phyloP scores from a whole-genome alignment of 2,888 invertebrate species.

The Eupithecia pulchellata region DNA sequence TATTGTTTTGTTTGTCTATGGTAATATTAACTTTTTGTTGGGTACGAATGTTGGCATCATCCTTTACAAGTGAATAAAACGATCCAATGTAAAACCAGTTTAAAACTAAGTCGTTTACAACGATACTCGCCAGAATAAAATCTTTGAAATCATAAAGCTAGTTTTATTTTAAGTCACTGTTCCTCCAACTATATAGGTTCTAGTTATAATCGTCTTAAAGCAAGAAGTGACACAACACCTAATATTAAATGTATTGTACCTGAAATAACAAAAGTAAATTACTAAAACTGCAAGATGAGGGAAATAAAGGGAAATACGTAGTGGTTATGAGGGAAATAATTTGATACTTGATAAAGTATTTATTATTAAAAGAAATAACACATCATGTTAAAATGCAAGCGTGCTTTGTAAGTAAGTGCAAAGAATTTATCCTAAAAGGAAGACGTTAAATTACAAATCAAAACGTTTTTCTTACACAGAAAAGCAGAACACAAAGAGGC shows the following conservation, averaged over 20 bases:
- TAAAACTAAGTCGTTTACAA: constrained; percentile 55
- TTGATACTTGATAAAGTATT: background rate
- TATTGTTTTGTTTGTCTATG: background rate
- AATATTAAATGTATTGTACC: constrained; percentile 38
- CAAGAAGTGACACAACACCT: constrained; percentile 34
- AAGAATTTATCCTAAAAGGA: no score
- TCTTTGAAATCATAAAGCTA: constrained; percentile 51
- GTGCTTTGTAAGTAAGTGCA: background rate
- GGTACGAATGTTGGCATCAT: background rate
- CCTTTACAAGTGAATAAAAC: background rate
- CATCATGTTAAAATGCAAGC: background rate
- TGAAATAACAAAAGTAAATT: constrained; percentile 38
- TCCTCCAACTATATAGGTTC: constrained; percentile 3
- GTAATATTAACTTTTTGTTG: background rate
- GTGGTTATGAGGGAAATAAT: no score
- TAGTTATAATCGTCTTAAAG: constrained; percentile 48
- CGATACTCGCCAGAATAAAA: constrained; percentile 67
- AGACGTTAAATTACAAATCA: no score
- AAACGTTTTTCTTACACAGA: background rate
- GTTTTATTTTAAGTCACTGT: constrained; percentile 60
- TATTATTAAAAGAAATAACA: background rate
- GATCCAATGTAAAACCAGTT: constrained; percentile 45
- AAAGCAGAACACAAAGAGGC: background rate
- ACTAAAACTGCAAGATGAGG: background rate
- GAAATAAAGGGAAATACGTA: background rate